Evolutionary conservation across 2,113 vertebrate genomes (phyloP), one percentile per base, ranked within the genome.

Genomic region (Ptilorrhoa leucosticta): DNA sequence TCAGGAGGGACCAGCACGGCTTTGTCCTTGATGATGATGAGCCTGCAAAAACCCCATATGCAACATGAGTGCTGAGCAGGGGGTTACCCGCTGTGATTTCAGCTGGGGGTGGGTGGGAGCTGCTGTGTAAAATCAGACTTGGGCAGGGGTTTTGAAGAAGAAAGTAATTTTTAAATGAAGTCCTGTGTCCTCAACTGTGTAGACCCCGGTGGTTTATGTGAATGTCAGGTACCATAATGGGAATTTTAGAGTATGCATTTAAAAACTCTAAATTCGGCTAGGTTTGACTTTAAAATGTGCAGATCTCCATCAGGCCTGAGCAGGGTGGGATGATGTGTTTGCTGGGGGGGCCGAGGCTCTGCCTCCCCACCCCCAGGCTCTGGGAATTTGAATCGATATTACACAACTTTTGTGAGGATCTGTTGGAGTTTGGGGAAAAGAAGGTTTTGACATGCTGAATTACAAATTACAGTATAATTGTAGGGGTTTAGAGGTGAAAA

Each of bases 41-140:
- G 51, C 42, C 64, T 53, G 40, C 35, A 66, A 42, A 81, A 66
- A 14, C 12, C 33, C 35, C 0, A 0, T 0, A 0, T 15, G 10
- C 31, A 17, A 0, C 4, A 0, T 5, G 23, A 3, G 22, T 24
- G 17, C 26, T 11, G 39, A 61, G 69, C 47, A 28, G 6, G 23
- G n/a, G 13, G 7, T 66, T 56, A 19, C 47, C 64, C 7, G 4
- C 40, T 48, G 63, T 44, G 61, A 22, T 81, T 40, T 56, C 40
- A 44, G 48, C 57, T 65, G 31, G 15, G 6, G 9, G 65, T n/a
- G n/a, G n/a, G n/a, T n/a, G 33, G 2, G 13, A 26, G 15, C 42
- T 56, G 13, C 73, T 44, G 11, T 51, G 18, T 4, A 11, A 71
- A 50, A 35, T 28, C 47, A 44, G 39, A 9, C 35, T 13, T 2